Evolutionary conservation across 2,888 invertebrate species (phyloP).

Genomic region (Formica aserva): DNA sequence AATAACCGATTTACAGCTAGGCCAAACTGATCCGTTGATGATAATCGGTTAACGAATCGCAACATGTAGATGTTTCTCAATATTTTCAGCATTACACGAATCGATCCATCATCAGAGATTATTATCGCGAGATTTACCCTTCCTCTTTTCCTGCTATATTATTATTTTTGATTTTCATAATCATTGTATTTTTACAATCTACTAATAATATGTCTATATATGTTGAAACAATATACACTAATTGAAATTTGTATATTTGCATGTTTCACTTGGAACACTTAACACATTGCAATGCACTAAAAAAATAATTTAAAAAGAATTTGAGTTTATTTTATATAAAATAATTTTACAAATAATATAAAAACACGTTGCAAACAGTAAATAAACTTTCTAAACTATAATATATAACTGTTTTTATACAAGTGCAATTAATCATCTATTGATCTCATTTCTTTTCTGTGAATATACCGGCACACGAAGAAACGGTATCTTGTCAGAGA

Average conservation of each 20-base stretch:
- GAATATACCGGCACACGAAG: constrained; percentile 14
- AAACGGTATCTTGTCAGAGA: constrained; percentile 36
- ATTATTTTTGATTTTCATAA: background rate
- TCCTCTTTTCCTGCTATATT: background rate
- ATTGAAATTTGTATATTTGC: background rate
- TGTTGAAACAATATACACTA: background rate
- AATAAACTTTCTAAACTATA: constrained; percentile 11
- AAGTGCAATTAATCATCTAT: constrained; percentile 33
- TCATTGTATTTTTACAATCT: background rate
- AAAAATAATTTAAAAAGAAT: background rate
- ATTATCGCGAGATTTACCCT: background rate
- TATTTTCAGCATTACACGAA: background rate
- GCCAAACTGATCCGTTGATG: constrained; percentile 60
- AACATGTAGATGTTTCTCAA: constrained; percentile 45
- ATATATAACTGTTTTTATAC: background rate
- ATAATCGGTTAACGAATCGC: constrained; percentile 73
- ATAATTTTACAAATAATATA: background rate
- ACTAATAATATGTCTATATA: background rate
- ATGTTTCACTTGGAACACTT: background rate
- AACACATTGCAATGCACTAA: background rate
- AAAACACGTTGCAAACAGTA: background rate
- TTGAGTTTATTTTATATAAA: background rate
- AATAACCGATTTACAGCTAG: constrained; percentile 72
- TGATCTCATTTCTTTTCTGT: constrained; percentile 21
- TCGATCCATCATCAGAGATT: background rate